phyloP scores from a whole-genome alignment of 1,140 invertebrate genomes.

The Atta colombica region DNA sequence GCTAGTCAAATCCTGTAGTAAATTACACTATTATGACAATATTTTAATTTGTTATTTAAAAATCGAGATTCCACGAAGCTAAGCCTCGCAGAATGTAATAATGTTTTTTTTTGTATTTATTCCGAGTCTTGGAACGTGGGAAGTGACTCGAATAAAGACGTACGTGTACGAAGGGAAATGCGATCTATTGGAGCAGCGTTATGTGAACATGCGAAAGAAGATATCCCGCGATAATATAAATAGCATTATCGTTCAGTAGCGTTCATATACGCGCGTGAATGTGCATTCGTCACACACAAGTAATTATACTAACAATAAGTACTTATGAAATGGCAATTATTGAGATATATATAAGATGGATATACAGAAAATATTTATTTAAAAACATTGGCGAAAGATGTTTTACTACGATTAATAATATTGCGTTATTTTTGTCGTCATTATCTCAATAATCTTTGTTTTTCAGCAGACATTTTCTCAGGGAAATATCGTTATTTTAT shows the following conservation, averaged over 20 bases:
- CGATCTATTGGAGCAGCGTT: neutral
- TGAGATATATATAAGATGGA: neutral
- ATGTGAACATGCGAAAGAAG: constrained; percentile 8
- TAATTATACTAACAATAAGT: neutral
- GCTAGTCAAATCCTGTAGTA: neutral
- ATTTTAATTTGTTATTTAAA: constrained; percentile 1
- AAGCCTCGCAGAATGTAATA: neutral
- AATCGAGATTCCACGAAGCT: neutral
- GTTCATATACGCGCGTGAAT: neutral
- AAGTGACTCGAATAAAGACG: neutral
- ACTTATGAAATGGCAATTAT: neutral
- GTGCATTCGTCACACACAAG: neutral
- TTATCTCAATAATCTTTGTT: neutral
- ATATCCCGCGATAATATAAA: neutral
- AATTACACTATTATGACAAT: neutral
- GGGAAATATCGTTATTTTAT: neutral
- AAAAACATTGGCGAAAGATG: neutral
- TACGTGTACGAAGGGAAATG: neutral
- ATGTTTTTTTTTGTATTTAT: constrained; percentile 14
- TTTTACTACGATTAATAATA: neutral
- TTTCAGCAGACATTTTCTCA: neutral
- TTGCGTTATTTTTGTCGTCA: neutral
- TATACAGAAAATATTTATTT: neutral
- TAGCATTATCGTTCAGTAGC: neutral
- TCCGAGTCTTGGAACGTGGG: neutral